Evolutionary conservation across 2,797 vertebrate species (phyloP), one percentile per base, ranked within the genome.

Genomic region (Apodemus agrarius): DNA sequence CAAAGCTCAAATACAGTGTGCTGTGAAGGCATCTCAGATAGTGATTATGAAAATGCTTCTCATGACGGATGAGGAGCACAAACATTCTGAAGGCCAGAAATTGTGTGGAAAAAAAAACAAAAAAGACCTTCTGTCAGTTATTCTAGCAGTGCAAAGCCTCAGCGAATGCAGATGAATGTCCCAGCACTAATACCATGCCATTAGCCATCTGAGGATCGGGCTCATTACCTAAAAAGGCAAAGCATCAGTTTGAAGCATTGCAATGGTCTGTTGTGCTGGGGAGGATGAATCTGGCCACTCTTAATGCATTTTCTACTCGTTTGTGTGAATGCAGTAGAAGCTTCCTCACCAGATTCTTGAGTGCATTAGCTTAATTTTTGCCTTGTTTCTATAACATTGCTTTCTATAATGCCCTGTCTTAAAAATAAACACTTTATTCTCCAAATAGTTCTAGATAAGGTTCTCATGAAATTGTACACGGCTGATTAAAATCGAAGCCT

Each of bases 141-240:
- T 91, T 72, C 54, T 82, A 49, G 72, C 54, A 65, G 37, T 43
- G 54, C 54, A n/a, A 94, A 91, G 61, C 69, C 85, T 75, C 76
- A 69, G 24, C 13, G 59, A 89, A 89, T 61, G 46, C 80, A 95
- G 90, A 92, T 75, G 65, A 74, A 69, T 74, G 29, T 74, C 26
- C 46, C 92, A 84, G 83, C 69, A 72, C 74, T 79, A 37, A 94
- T 95, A 93, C 69, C 31, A 92, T 34, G 72, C 75, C 65, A 84
- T 92, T 93, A 94, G 69, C 90, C 43, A 63, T 83, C 59, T 89
- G 91, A 96, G 90, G 86, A 90, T 4, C 37, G 54, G 89, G 75
- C 72, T 96, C 92, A 87, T 93, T 88, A 85, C 91, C 76, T 83
- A 92, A 83, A 83, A 93, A 96, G 61, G 94, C 83, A 94, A 94